These are phyloP conservation scores for Listronotus oregonensis DNA, from an alignment of 1,140 invertebrate genomes.

Conservation along the genomic window DNA sequence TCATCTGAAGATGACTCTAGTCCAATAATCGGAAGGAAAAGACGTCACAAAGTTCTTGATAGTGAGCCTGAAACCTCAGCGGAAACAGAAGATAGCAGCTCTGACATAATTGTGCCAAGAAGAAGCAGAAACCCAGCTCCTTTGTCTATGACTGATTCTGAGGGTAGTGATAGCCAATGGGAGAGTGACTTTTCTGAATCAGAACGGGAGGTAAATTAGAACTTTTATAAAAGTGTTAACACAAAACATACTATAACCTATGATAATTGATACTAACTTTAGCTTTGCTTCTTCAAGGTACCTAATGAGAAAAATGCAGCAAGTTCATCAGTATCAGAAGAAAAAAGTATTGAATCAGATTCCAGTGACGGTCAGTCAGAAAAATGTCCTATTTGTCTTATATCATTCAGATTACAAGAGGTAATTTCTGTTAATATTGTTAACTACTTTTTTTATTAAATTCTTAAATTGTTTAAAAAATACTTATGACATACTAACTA, in stretches of 20 bases:
- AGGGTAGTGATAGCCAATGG: conserved; percentile 36
- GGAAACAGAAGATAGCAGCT: conserved; percentile 7
- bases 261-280: too few species aligned
- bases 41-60: neutral
- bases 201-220: conserved; percentile 26
- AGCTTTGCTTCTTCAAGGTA: neutral
- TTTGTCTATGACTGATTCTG: conserved; percentile 25
- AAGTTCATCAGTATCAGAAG: conserved; percentile 16
- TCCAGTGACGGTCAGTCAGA: conserved; percentile 74
- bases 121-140: conserved; percentile 1
- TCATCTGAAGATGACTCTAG: conserved; percentile 30
- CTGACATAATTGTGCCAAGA: conserved; percentile 25
- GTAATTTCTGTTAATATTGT: too few species aligned
- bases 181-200: conserved; percentile 36
- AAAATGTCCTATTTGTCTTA: conserved; percentile 84
- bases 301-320: neutral
- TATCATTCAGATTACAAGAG: conserved; percentile 74
- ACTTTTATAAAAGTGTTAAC: too few species aligned
- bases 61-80: conserved; percentile 1
- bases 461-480: too few species aligned
- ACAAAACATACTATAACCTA: too few species aligned
- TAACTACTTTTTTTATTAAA: too few species aligned
- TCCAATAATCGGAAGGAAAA: conserved; percentile 6
- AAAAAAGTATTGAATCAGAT: conserved; percentile 57
- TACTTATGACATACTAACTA: too few species aligned